These are phyloP conservation scores for Porites lobata DNA, from an alignment of 92 coral and sea anemone genomes.

Conservation along the genomic window DNA sequence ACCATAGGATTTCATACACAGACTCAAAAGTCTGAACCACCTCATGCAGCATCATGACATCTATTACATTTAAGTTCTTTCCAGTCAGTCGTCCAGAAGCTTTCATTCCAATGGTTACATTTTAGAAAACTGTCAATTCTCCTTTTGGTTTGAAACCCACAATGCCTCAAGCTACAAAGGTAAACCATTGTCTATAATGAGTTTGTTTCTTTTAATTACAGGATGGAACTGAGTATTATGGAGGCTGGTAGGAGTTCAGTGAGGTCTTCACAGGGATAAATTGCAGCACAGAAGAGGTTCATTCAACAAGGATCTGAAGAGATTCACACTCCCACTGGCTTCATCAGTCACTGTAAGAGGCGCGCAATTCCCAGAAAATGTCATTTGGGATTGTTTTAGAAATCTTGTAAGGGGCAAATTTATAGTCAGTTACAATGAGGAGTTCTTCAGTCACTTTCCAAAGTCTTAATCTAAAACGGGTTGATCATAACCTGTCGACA, in stretches of 20 bases:
- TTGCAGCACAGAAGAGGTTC: neutral
- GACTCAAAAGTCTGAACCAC: too few species aligned
- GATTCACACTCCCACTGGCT: neutral
- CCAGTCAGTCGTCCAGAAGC: too few species aligned
- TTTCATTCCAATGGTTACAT: too few species aligned
- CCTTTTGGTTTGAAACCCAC: neutral
- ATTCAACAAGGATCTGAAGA: neutral
- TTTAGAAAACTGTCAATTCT: neutral
- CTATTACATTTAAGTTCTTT: neutral
- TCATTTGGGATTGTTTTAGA: neutral
- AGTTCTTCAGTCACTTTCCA: neutral
- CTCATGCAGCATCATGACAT: neutral
- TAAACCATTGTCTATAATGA: too few species aligned
- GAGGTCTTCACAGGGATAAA: slow-evolving; percentile 75
- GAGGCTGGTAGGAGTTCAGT: slow-evolving; percentile 70
- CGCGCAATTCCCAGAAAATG: neutral
- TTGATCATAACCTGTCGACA: too few species aligned
- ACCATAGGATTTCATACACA: too few species aligned
- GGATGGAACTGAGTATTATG: slow-evolving; percentile 72
- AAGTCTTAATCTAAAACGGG: too few species aligned
- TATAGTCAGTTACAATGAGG: neutral
- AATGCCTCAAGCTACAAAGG: neutral
- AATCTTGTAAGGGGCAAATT: neutral
- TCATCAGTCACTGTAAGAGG: neutral
- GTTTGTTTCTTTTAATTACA: slow-evolving; percentile 3